Evolutionary conservation across 2,797 vertebrate genomes (phyloP).

Genomic region (Protonibea diacanthus): DNA sequence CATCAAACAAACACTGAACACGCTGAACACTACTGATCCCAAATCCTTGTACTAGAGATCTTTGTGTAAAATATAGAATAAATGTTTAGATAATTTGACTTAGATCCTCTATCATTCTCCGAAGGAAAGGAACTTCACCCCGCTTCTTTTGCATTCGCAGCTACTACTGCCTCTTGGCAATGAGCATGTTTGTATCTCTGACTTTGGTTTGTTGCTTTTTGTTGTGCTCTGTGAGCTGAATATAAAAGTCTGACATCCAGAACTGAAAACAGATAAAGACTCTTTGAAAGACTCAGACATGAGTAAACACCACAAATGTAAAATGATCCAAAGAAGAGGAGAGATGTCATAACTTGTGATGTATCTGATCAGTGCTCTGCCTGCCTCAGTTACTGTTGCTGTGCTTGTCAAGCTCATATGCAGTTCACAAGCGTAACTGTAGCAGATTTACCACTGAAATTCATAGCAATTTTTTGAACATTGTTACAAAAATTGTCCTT

Average conservation of each 20-base stretch:
- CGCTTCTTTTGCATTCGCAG: constrained; percentile 5
- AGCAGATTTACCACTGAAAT: not conserved
- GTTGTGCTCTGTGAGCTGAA: constrained; percentile 18
- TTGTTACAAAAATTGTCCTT: too few species aligned
- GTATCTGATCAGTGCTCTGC: not conserved
- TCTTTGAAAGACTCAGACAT: not conserved
- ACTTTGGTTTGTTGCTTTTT: constrained; percentile 7
- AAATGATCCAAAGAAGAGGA: not conserved
- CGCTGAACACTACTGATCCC: not conserved
- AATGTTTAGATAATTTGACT: constrained; percentile 17
- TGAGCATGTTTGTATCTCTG: constrained; percentile 12
- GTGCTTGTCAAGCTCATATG: not conserved
- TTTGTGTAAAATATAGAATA: not conserved
- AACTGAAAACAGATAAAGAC: not conserved
- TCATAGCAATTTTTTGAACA: not conserved
- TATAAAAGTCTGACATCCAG: not conserved
- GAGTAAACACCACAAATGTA: constrained; percentile 9
- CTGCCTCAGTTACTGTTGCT: not conserved
- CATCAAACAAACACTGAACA: constrained; percentile 29
- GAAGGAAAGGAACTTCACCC: not conserved
- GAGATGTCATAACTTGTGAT: not conserved
- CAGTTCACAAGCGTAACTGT: not conserved
- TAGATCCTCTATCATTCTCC: not conserved
- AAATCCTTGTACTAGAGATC: constrained; percentile 1
- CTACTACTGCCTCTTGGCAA: not conserved